phyloP scores from a whole-genome alignment of 2,797 vertebrate genomes.

The Alfaro cultratus region DNA sequence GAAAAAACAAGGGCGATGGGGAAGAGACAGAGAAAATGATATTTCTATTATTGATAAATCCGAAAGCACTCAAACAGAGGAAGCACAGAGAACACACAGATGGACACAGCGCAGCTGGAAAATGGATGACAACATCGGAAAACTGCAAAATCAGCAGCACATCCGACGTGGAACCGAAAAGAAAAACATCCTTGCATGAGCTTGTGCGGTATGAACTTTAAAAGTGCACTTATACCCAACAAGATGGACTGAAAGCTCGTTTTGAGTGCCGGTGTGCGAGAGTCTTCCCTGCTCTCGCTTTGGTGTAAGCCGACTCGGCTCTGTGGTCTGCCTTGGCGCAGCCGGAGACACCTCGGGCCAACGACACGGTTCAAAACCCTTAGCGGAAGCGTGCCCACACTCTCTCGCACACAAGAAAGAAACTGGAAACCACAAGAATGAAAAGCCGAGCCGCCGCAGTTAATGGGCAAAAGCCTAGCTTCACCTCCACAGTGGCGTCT shows the following conservation, averaged over 20 bases:
- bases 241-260: conserved; percentile 13
- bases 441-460: conserved; percentile 52
- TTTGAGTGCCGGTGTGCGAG: background rate
- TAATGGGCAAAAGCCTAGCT: conserved; percentile 55
- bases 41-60: conserved; percentile 66
- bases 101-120: conserved; percentile 53
- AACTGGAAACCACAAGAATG: conserved; percentile 77
- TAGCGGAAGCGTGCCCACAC: conserved; percentile 66
- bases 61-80: conserved; percentile 28
- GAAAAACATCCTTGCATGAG: conserved; percentile 7
- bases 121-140: conserved; percentile 60
- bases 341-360: conserved; percentile 66
- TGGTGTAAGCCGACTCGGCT: conserved; percentile 72
- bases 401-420: conserved; percentile 60
- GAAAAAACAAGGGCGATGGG: conserved; percentile 18
- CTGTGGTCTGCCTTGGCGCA: conserved; percentile 68
- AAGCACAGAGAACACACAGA: conserved; percentile 56
- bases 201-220: conserved; percentile 22
- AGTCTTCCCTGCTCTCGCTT: conserved; percentile 46
- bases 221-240: conserved; percentile 10
- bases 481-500: conserved; percentile 51
- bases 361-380: conserved; percentile 61
- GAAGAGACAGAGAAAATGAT: conserved; percentile 31
- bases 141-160: conserved; percentile 27
- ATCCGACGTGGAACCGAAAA: conserved; percentile 7